These are phyloP conservation scores for Alfaro cultratus DNA, from an alignment of 2,797 vertebrate species.

Conservation along the genomic window DNA sequence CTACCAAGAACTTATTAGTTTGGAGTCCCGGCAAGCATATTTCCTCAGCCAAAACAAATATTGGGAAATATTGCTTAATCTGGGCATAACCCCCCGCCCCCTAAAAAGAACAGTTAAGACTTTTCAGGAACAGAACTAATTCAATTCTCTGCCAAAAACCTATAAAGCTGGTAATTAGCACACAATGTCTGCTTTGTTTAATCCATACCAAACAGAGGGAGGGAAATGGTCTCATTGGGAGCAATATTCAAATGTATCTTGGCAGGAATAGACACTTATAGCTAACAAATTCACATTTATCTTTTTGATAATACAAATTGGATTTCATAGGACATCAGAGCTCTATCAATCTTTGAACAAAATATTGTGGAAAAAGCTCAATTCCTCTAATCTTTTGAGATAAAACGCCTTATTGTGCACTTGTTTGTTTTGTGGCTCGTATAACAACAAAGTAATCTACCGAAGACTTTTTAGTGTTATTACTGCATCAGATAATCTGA, in stretches of 20 bases:
- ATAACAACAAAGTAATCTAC: neutral
- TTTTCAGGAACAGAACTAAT: neutral
- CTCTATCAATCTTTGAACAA: neutral
- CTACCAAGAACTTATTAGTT: slow-evolving; percentile 37
- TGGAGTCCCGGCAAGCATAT: slow-evolving; percentile 24
- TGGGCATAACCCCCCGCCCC: neutral
- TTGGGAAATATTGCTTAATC: slow-evolving; percentile 11
- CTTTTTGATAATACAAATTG: neutral
- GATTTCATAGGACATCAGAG: neutral
- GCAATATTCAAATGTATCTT: neutral
- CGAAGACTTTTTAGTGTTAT: neutral
- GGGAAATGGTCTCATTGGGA: neutral
- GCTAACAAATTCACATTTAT: neutral
- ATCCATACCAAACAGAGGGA: neutral
- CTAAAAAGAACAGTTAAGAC: neutral
- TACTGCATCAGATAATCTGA: neutral
- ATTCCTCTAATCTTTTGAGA: neutral
- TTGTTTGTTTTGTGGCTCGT: neutral
- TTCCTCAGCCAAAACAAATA: slow-evolving; percentile 27
- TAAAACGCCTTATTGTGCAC: neutral
- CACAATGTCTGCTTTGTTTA: slow-evolving; percentile 4
- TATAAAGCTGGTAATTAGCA: slow-evolving; percentile 3
- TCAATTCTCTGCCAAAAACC: neutral
- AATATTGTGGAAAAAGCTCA: neutral
- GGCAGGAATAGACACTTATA: neutral